These are phyloP conservation scores for Eupithecia inturbata DNA, from an alignment of 2,888 invertebrate species.

Conservation along the genomic window DNA sequence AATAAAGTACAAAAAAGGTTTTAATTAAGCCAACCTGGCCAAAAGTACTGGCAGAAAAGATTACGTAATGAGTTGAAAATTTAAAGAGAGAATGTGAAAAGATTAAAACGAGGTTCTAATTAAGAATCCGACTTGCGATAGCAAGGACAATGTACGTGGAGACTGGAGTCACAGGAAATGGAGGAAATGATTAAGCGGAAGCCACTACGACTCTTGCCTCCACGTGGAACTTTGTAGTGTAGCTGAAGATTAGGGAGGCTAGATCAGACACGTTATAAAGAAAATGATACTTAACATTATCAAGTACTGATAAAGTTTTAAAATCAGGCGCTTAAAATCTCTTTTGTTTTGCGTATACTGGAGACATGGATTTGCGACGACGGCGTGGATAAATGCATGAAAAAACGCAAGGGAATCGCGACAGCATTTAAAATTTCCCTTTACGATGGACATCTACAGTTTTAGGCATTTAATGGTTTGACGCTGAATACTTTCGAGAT, in stretches of 20 bases:
- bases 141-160: conserved; percentile 8
- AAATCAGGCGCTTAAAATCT: no score
- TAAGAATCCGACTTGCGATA: conserved; percentile 13
- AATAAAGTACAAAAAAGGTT: not conserved
- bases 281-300: not conserved
- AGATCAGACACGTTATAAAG: conserved; percentile 11
- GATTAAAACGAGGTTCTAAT: conserved; percentile 16
- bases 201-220: conserved; percentile 39
- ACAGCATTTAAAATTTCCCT: not conserved
- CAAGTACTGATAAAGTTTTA: not conserved
- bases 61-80: conserved; percentile 3
- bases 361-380: no score
- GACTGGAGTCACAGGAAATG: conserved; percentile 29
- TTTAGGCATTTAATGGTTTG: not conserved
- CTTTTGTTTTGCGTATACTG: no score
- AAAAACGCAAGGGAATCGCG: not conserved
- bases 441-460: not conserved
- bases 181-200: conserved; percentile 51
- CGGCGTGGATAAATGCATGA: not conserved
- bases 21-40: not conserved
- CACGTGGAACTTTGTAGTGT: conserved; percentile 28
- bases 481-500: no score
- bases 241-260: conserved; percentile 16
- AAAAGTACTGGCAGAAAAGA: conserved; percentile 6
- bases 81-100: conserved; percentile 5